phyloP scores from a whole-genome alignment of 2,113 vertebrate species.

The Aldabrachelys gigantea region DNA sequence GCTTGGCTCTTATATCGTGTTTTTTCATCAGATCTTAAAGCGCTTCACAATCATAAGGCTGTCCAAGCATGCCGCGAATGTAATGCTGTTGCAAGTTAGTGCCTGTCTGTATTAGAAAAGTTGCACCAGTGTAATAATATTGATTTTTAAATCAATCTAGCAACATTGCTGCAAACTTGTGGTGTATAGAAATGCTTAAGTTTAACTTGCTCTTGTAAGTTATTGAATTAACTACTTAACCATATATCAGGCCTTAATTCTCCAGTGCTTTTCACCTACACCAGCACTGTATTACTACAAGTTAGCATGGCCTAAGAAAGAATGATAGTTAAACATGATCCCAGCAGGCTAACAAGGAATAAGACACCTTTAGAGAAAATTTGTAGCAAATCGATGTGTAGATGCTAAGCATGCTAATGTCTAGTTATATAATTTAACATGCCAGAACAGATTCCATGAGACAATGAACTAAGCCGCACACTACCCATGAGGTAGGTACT shows the following conservation, averaged over 20 bases:
- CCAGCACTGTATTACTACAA: neutral
- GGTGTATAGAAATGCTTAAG: neutral
- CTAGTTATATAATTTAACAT: neutral
- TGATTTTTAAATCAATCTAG: accelerated
- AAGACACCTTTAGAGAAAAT: neutral
- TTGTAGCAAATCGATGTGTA: accelerated
- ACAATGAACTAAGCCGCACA: neutral
- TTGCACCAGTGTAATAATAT: neutral
- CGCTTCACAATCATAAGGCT: neutral
- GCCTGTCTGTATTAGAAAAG: neutral
- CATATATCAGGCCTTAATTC: neutral
- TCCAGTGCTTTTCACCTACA: neutral
- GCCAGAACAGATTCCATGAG: neutral
- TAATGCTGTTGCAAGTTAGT: neutral
- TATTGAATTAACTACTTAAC: neutral
- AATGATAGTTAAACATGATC: neutral
- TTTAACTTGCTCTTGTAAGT: neutral
- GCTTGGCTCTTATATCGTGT: neutral
- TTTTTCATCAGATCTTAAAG: neutral
- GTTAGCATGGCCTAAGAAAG: neutral
- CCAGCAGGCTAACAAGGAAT: neutral
- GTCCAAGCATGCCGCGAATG: neutral
- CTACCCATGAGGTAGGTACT: neutral
- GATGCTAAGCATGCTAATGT: neutral
- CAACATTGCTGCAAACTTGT: neutral